These are phyloP conservation scores for Sebastes steindachneri DNA, from an alignment of 2,797 vertebrate species.

Conservation along the genomic window DNA sequence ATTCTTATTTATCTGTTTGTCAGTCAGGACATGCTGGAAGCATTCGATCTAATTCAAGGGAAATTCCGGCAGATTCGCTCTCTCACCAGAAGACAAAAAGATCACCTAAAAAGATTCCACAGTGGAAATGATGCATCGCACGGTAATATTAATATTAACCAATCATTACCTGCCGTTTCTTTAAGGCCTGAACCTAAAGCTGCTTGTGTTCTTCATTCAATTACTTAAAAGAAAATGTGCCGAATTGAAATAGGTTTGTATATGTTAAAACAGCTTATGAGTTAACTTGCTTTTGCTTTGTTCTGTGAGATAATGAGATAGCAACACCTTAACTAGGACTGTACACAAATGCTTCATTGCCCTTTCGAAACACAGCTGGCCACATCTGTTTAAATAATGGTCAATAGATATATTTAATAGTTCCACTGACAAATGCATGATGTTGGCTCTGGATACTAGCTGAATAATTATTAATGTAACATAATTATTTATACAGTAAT, in stretches of 20 bases:
- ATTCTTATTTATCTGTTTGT: slow-evolving; percentile 72
- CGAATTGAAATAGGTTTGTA: slow-evolving; percentile 50
- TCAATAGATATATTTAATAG: slow-evolving; percentile 60
- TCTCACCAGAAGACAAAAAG: slow-evolving; percentile 92
- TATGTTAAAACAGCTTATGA: slow-evolving; percentile 56
- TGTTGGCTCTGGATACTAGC: not conserved
- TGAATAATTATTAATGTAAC: not conserved
- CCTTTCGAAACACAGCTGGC: slow-evolving; percentile 32
- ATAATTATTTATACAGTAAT: not conserved
- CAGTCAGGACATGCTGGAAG: slow-evolving; percentile 89
- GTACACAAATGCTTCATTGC: slow-evolving; percentile 34
- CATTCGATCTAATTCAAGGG: slow-evolving; percentile 92
- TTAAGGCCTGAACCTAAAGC: not conserved
- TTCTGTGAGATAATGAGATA: slow-evolving; percentile 57
- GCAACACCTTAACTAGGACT: slow-evolving; percentile 40
- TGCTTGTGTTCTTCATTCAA: slow-evolving; percentile 42
- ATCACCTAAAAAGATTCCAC: slow-evolving; percentile 92
- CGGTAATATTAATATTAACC: slow-evolving; percentile 82
- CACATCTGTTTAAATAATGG: slow-evolving; percentile 54
- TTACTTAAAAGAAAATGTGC: slow-evolving; percentile 49
- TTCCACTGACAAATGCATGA: slow-evolving; percentile 45
- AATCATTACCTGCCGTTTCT: not conserved
- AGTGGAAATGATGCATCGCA: slow-evolving; percentile 86
- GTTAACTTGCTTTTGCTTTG: slow-evolving; percentile 45
- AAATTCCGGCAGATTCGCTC: slow-evolving; percentile 92